Evolutionary conservation across 2,113 vertebrate genomes (phyloP), one percentile per base, ranked within the genome.

Genomic region (Hippoglossus stenolepis): DNA sequence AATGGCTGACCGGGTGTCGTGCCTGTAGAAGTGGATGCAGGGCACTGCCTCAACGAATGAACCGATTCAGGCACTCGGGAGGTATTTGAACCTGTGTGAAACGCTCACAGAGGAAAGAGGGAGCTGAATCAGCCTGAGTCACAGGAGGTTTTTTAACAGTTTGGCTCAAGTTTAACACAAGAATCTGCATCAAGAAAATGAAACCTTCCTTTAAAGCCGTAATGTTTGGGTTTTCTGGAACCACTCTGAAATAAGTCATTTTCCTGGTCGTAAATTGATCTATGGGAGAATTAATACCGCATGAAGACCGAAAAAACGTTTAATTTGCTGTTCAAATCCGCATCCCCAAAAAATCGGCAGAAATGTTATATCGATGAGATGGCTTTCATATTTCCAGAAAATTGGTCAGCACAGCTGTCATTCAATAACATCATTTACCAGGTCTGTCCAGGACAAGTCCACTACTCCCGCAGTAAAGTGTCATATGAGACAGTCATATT

Each of bases 401-500:
- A 64, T 35, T 28, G 53, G 18, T 72, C 72, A 75, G 69, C 49
- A 63, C 14, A 64, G 43, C 67, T 58, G 54, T 70, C 64, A 43
- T 60, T 67, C 26, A 62, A 38, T 54, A 56, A 58, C n/a, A 69
- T 40, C 51, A 24, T 70, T 71, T 56, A 69, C 43, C 56, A 49
- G 64, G 67, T 71, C 40, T 40, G 56, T 53, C 26, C 28, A 65
- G 62, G 38, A 57, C 59, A 69, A 75, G 62, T 15, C 17, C 23
- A 47, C 21, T 10, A 26, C 67, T 65, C 60, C 60, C 31, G 49
- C 68, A 64, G 57, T 66, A 24, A 64, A 71, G 60, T 58, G 84
- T 85, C 79, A 90, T 64, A 18, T 57, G 90, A 91, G 89, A 91
- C 76, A 84, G 71, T 90, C 81, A 3, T 56, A 61, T 63, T 83